Evolutionary conservation across 92 coral and sea anemone genomes (phyloP).

Genomic region (Palythoa heliodiscus): DNA sequence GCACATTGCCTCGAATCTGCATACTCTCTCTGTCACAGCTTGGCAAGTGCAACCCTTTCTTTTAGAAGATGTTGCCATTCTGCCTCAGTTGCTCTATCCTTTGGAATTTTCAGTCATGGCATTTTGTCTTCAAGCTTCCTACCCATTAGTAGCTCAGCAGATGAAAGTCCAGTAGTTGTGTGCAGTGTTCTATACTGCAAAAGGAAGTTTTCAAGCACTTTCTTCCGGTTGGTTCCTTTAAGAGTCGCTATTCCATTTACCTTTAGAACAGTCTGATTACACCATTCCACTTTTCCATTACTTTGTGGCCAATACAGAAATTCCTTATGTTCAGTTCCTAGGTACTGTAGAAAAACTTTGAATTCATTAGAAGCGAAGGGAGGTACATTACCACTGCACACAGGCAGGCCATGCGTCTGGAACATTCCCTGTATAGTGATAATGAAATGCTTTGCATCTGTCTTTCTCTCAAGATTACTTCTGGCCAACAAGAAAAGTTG

Average conservation of each 20-base stretch:
- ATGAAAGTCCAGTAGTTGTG: conserved; percentile 62
- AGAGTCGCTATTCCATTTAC: conserved; percentile 57
- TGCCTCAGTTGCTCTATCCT: conserved; percentile 58
- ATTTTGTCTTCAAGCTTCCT: conserved; percentile 66
- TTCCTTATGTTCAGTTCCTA: conserved; percentile 64
- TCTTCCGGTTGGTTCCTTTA: conserved; percentile 59
- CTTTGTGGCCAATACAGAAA: conserved; percentile 72
- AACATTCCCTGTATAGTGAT: conserved; percentile 63
- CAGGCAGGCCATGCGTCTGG: conserved; percentile 69
- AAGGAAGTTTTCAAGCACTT: conserved; percentile 56
- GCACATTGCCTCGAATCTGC: conserved; percentile 61
- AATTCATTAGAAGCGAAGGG: conserved; percentile 69
- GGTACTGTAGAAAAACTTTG: conserved; percentile 62
- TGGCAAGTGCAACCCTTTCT: conserved; percentile 58
- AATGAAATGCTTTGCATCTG: conserved; percentile 57
- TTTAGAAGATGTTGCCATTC: conserved; percentile 56
- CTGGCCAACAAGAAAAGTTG: too few relatives aligned
- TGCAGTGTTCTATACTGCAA: conserved; percentile 67
- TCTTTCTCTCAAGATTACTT: conserved; percentile 35
- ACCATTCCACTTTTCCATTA: conserved; percentile 70
- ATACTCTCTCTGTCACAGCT: conserved; percentile 57
- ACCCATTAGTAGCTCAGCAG: conserved; percentile 66
- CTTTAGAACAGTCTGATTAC: conserved; percentile 67
- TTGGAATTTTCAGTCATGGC: conserved; percentile 39
- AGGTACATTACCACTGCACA: conserved; percentile 61